Evolutionary conservation across 2,113 vertebrate species (phyloP).

Genomic region (Erythrolamprus reginae): DNA sequence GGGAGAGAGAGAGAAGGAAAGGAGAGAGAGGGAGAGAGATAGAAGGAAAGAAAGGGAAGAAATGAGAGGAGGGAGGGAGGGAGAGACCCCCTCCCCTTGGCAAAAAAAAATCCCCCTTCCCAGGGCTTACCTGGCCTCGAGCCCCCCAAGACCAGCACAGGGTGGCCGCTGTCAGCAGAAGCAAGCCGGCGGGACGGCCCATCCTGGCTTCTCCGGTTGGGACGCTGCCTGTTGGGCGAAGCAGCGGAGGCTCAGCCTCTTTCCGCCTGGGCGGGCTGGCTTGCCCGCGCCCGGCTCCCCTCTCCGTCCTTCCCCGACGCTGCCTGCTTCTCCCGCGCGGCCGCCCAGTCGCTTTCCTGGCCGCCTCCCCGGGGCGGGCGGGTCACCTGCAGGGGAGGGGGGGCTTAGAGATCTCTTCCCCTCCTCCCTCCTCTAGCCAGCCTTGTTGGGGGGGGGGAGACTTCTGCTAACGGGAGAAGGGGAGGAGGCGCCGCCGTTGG

Average conservation of each 20-base stretch:
- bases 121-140: neutral
- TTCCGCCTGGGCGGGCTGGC: neutral
- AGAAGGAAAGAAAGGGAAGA: too few species aligned
- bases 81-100: neutral
- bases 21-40: too few species aligned
- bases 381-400: neutral
- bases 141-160: neutral
- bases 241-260: neutral
- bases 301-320: neutral
- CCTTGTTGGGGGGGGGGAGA: neutral
- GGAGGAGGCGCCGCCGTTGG: neutral
- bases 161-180: neutral
- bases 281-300: neutral
- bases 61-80: too few species aligned
- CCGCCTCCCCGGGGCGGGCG: neutral
- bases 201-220: neutral
- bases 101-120: neutral
- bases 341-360: neutral
- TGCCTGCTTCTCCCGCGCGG: neutral
- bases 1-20: rapidly evolving
- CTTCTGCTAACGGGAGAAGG: neutral
- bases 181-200: neutral
- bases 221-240: neutral
- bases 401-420: neutral
- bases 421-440: neutral